phyloP scores from a whole-genome alignment of 53 echinoderm and acorn worm species.

The Antedon mediterranea region DNA sequence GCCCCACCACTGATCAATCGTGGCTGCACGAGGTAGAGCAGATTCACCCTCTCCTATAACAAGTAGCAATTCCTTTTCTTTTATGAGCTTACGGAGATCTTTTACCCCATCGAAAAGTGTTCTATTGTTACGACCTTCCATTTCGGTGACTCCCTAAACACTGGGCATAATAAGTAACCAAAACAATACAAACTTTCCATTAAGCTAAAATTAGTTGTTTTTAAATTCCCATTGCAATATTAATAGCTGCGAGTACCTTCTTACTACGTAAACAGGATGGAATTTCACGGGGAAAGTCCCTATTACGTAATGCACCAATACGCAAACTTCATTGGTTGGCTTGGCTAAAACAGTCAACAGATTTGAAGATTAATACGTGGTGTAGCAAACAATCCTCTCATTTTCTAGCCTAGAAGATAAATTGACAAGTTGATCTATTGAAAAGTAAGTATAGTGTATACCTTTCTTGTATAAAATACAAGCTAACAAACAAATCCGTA shows the following conservation, averaged over 20 bases:
- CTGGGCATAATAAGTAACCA: background rate
- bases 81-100: background rate
- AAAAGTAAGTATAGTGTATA: too few species aligned
- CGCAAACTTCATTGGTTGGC: too few species aligned
- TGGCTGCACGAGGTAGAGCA: background rate
- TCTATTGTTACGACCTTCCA: background rate
- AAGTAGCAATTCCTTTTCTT: background rate
- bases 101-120: background rate
- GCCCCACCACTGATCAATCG: background rate
- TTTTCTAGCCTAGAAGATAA: too few species aligned
- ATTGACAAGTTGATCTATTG: too few species aligned
- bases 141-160: background rate
- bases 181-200: background rate
- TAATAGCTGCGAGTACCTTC: background rate
- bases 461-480: too few species aligned
- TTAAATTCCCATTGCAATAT: background rate
- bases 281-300: background rate
- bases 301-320: background rate
- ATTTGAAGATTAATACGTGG: too few species aligned
- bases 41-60: slow-evolving; percentile 1
- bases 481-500: too few species aligned
- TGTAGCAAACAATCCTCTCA: too few species aligned
- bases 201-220: background rate
- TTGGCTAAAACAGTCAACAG: too few species aligned
- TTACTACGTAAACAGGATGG: background rate